Percentiles rank a stretch among this genome's conserved stretches.
Evolutionary conservation across 2,888 invertebrate genomes (phyloP).

Genomic region (Nematopogon swammerdamellus): DNA sequence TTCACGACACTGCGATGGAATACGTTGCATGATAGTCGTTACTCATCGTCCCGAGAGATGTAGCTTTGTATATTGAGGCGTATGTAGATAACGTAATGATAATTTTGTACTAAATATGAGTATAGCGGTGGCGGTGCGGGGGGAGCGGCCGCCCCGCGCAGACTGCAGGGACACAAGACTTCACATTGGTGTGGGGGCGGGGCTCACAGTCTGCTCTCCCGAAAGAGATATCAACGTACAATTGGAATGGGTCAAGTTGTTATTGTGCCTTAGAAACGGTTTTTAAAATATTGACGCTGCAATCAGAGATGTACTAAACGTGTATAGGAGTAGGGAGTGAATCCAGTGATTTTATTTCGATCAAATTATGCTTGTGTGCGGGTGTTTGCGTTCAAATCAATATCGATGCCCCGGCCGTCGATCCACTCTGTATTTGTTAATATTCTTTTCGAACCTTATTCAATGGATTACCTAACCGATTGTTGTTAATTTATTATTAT

Average conservation of each 20-base stretch:
- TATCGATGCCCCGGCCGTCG: neutral
- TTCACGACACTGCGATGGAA: too few species aligned
- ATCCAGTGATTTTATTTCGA: neutral
- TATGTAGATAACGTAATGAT: neutral
- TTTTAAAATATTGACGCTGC: constrained; percentile 18
- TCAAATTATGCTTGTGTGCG: neutral
- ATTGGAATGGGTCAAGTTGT: constrained; percentile 15
- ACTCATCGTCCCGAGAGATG: too few species aligned
- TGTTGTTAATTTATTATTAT: constrained; percentile 48
- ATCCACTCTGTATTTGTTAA: neutral
- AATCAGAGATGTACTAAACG: neutral
- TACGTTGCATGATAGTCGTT: too few species aligned
- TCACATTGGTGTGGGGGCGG: too few species aligned
- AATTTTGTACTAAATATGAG: neutral
- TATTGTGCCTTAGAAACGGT: constrained; percentile 40
- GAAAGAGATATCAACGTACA: too few species aligned
- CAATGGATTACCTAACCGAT: neutral
- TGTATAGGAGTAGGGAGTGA: neutral
- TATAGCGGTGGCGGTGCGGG: neutral
- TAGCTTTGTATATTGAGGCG: neutral
- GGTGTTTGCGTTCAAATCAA: neutral
- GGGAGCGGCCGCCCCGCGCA: too few species aligned
- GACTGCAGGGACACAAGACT: too few species aligned
- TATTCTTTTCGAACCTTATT: neutral
- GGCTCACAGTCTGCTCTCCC: too few species aligned